Evolutionary conservation across 2,888 invertebrate genomes (phyloP).

Genomic region (Rhagophthalmus giganteus): DNA sequence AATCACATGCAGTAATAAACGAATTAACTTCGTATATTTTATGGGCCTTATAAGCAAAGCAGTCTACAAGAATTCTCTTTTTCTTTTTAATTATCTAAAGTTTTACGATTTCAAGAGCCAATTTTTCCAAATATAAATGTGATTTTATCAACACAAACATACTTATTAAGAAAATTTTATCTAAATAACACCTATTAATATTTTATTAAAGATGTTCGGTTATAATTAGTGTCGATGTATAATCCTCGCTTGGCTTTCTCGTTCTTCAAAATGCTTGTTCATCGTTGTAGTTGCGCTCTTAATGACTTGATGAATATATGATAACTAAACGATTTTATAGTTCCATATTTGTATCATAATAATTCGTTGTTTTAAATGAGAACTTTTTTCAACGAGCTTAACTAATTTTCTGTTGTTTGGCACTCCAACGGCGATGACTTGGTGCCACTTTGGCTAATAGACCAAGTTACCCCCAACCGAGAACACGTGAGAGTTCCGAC

Average conservation of each 20-base stretch:
- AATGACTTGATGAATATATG: not conserved
- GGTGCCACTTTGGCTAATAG: conserved; percentile 10
- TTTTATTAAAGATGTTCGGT: too few species aligned
- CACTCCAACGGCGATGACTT: conserved; percentile 6
- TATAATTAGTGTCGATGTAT: too few species aligned
- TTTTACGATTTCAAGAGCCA: too few species aligned
- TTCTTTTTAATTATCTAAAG: not conserved
- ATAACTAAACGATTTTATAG: not conserved
- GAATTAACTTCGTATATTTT: not conserved
- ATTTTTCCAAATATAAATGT: not conserved
- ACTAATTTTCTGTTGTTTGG: not conserved
- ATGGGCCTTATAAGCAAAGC: not conserved
- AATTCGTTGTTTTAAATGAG: not conserved
- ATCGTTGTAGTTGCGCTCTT: not conserved
- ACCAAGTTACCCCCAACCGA: conserved; percentile 5
- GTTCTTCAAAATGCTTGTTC: not conserved
- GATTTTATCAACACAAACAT: too few species aligned
- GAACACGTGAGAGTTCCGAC: conserved; percentile 19
- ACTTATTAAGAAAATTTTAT: too few species aligned
- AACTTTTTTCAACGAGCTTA: not conserved
- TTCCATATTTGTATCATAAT: not conserved
- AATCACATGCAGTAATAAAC: not conserved
- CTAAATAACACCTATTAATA: too few species aligned
- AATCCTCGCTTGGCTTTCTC: too few species aligned
- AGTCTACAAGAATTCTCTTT: not conserved